Evolutionary conservation across 2,113 vertebrate genomes (phyloP), one percentile per base, ranked within the genome.

Genomic region (Melanocharis versteri): DNA sequence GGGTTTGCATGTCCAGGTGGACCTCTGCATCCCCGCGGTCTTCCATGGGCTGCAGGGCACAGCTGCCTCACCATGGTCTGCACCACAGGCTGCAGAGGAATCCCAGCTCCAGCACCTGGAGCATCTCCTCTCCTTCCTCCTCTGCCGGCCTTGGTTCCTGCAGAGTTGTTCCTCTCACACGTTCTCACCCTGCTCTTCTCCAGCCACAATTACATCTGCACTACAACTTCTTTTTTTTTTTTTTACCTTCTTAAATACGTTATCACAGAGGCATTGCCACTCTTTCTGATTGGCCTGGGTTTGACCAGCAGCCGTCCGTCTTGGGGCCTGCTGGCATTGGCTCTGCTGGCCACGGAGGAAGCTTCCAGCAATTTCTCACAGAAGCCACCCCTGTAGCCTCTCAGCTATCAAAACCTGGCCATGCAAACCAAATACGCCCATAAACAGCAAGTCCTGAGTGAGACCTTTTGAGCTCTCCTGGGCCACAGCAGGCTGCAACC

Each of bases 261-360:
- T 40, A 24, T 37, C 3, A 1, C 30, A 48, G 42, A 17, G 13
- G 20, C 2, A 2, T 13, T 26, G 4, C 4, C 10, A 14, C 8
- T 31, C 22, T 11, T n/a, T n/a, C 44, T 35, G 61, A 6, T 7
- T 1, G 1, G 28, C 18, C 13, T 37, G 28, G 16, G 8, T 39
- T 15, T 85, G 19, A 20, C 35, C n/a, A 48, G 60, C 6, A 10
- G 24, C 50, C 0, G 0, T 30, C 27, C 0, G 1, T 17, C 30
- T 4, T 20, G 24, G n/a, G 5, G 3, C 24, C 35, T 11, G 24
- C n/a, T 40, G 60, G 30, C 42, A 30, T 13, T 48, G 60, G 15
- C 35, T 65, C 19, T 65, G 35, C 42, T 26, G 24, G 20, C 35
- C 35, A 17, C 7, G 42, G 19, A 24, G 42, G 42, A 40, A 48